Base-by-base conservation (phyloP, 2,113 vertebrate species). In the Nothocercus julius region DNA sequence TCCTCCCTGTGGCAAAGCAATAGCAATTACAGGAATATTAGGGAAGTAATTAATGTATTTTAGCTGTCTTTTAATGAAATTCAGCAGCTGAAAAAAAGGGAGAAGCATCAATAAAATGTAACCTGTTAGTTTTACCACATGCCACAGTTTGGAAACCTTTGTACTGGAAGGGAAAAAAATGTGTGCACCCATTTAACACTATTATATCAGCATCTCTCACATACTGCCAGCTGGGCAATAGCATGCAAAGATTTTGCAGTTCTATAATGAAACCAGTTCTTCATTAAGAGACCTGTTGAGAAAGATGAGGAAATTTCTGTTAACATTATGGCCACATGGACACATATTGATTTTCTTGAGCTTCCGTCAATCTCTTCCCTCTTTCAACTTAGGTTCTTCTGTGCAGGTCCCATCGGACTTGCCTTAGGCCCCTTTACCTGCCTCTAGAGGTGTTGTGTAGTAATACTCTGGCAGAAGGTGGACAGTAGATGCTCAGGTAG, bases 21-120 rank as follows among this genome's bases (percentile, higher is more conserved):
- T 44, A 94, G 58, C 77, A 92, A 95, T 96, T 96, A 94, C 62
- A 70, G 66, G 75, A 94, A 79, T 96, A 90, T 90, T 89, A 93
- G 80, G 80, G 90, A 92, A 95, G 86, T 89, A 95, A 96, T 97
- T 94, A 92, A 90, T 85, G 78, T 49, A 80, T 95, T 96, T 93
- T 91, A 95, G 54, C 58, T 20, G 4, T 51, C 58, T 93, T 94
- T 86, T 93, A 93, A 94, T 93, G 93, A 94, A 96, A 90, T 82
- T 74, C 83, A 82, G 74, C 63, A 74, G 77, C 49, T 82, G 70
- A 85, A 74, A 78, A 78, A 89, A 77, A 79, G 32, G 15, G 20
- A 92, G 8, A 58, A 24, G 32, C 84, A 42, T 7, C 73, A 79
- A 32, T 82, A 62, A 82, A 59, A 28, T 62, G 34, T 72, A 94